Evolutionary conservation across 2,888 invertebrate genomes (phyloP), one percentile per base, ranked within the genome.

Genomic region (Notodonta ziczac): DNA sequence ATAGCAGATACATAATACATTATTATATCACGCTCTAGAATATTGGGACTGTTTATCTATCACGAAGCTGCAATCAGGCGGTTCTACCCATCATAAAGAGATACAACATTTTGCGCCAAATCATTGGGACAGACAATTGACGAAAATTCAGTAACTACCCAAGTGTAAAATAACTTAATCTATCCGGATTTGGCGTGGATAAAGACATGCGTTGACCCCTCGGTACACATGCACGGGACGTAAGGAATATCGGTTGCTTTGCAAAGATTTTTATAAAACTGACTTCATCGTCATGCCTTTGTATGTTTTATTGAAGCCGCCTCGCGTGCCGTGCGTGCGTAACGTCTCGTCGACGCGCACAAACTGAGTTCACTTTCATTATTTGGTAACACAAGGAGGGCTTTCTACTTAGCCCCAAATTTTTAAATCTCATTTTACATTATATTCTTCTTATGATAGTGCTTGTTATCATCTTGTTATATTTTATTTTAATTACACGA

Each of bases 381-480:
- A 50, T 70, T 69, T 60, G 51, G 62, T 32, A 35, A 50, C 63
- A 66, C 65, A 61, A 65, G 62, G 64, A 65, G 70, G 69, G 70
- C 74, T 72, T 61, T 53, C 61, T 67, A 58, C 59, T 67, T 54
- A 62, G 74, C 69, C 62, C 62, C 60, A 68, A 60, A 16, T 67
- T 63, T 67, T 72, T 64, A 64, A 71, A 71, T 74, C 64, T 72
- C 70, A 64, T 70, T 61, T 74, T 61, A 53, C 53, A 59, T 57
- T 65, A 10, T 52, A 54, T 35, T 53, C 53, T 66, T 50, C 62
- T 72, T 73, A 70, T 69, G 63, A 77, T 74, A 79, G 72, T 76
- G 81, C 78, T 82, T 84, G 80, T 84, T 83, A 72, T 73, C 76
- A 74, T 76, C 66, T 77, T 83, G 78, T 81, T 82, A 77, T 79